A percentile compares a stretch with the other conserved stretches of the same genome.
These are phyloP conservation scores for Mylabris sibirica DNA, from an alignment of 2,888 invertebrate species.

Conservation along the genomic window DNA sequence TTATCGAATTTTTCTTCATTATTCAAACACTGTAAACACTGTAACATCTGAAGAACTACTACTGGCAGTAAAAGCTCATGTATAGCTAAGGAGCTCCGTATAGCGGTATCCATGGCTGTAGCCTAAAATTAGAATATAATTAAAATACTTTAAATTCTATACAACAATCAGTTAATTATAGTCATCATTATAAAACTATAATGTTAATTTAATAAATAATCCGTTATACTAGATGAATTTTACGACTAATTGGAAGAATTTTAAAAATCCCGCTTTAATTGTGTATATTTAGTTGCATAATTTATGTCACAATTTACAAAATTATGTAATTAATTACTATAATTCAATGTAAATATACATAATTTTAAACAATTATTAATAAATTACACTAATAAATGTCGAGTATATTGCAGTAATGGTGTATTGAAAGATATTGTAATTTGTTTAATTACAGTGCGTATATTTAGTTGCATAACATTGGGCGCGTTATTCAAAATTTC, in stretches of 20 bases:
- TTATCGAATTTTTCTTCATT: conserved; percentile 25
- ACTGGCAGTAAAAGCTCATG: conserved; percentile 53
- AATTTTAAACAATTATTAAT: background rate
- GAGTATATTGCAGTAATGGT: no score
- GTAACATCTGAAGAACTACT: conserved; percentile 59
- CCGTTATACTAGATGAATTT: background rate
- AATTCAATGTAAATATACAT: background rate
- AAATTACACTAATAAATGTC: no score
- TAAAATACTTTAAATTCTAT: background rate
- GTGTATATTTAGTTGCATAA: background rate
- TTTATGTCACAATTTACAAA: background rate
- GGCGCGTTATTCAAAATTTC: background rate
- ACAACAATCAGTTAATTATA: background rate
- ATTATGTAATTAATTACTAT: background rate
- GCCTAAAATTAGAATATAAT: conserved; percentile 50
- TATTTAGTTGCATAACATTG: background rate
- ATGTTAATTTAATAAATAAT: background rate
- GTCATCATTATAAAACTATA: no score
- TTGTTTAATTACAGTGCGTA: background rate
- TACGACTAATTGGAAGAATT: background rate
- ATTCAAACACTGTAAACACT: conserved; percentile 50
- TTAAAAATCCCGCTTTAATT: background rate
- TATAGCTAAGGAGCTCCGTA: conserved; percentile 52
- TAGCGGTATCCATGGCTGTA: conserved; percentile 61
- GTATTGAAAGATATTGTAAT: no score